Base-by-base conservation (phyloP, 2,113 vertebrate genomes). In the Stictonetta naevosa region DNA sequence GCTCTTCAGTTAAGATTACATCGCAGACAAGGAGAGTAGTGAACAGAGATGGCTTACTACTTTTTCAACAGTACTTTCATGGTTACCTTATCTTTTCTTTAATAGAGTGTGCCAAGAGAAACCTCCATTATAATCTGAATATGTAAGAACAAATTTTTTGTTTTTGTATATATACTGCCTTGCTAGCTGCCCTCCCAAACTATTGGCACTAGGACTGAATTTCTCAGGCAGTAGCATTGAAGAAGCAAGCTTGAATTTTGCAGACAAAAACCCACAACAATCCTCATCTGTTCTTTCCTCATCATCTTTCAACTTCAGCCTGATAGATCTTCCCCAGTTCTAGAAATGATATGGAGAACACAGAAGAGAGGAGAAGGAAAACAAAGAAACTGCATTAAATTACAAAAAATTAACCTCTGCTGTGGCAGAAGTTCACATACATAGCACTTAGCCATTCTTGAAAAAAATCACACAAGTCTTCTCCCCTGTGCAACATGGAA, bases 401-500 rank as follows among this genome's bases (percentile, higher is more conserved):
- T 81, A 60, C 64, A 52, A 67, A 62, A 90, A 83, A 67, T 53
- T 42, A 84, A 23, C 52, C 42, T 63, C 60, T 64, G 28, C 46
- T 15, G 8, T 33, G 68, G 68, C 52, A 88, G 72, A 93, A 19
- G 63, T 74, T 83, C 80, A 52, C 72, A 52, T 59, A 67, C 28
- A 75, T 93, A 93, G 86, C 83, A 14, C 81, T 81, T 46, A 88
- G 68, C 68, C 76, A 46, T 46, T 86, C 56, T 23, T 92, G 88
- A 38, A 40, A 40, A 40, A 89, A 90, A 81, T 38, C 60, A 88
- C 21, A 11, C 42, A 62, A 66, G 20, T 64, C 28, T 55, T 83
- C 59, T 86, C 15, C 11, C n/a, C 55, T 71, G 59, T 88, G 95
- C 68, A 86, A 16, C 90, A 83, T 93, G 60, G 75, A 94, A 94